Percentiles rank a stretch among this genome's conserved stretches.
These are phyloP conservation scores for Melanchra persicariae DNA, from an alignment of 2,888 invertebrate species.

Conservation along the genomic window DNA sequence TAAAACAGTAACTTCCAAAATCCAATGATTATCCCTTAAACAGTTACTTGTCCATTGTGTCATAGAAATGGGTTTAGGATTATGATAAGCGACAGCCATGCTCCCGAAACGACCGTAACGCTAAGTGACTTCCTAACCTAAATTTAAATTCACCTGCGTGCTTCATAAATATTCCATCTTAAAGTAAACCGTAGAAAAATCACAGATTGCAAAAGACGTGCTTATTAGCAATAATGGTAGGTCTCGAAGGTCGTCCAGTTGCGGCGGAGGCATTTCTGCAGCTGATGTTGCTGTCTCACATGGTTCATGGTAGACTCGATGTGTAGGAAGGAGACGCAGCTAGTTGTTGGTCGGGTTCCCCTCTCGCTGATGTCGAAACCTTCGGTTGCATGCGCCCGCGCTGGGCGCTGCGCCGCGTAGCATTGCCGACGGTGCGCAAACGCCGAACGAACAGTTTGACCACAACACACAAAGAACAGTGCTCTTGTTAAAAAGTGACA, in stretches of 20 bases:
- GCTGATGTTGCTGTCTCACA: slow-evolving; percentile 73
- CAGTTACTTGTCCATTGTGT: slow-evolving; percentile 5
- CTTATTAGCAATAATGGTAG: slow-evolving; percentile 88
- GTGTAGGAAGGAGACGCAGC: slow-evolving; percentile 79
- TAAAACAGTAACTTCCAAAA: slow-evolving; percentile 6
- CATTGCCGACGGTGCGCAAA: slow-evolving; percentile 67
- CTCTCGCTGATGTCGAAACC: slow-evolving; percentile 85
- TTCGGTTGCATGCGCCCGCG: slow-evolving; percentile 82
- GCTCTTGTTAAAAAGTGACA: slow-evolving; percentile 83
- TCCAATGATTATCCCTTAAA: slow-evolving; percentile 21
- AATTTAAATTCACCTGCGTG: slow-evolving; percentile 29
- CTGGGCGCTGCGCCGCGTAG: slow-evolving; percentile 73
- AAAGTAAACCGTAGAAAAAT: slow-evolving; percentile 81
- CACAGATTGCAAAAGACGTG: slow-evolving; percentile 84
- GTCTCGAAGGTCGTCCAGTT: slow-evolving; percentile 86
- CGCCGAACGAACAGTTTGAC: slow-evolving; percentile 80
- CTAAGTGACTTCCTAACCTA: slow-evolving; percentile 14
- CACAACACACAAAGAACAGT: slow-evolving; percentile 76
- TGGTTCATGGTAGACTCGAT: slow-evolving; percentile 36
- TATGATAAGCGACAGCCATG: slow-evolving; percentile 10
- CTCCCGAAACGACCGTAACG: slow-evolving; percentile 11
- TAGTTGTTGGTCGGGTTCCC: slow-evolving; percentile 74
- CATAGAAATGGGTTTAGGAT: slow-evolving; percentile 20
- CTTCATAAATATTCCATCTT: slow-evolving; percentile 58
- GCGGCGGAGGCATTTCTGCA: slow-evolving; percentile 74